Evolutionary conservation across 2,113 vertebrate species (phyloP).

Genomic region (Andinoacara biseriatus): DNA sequence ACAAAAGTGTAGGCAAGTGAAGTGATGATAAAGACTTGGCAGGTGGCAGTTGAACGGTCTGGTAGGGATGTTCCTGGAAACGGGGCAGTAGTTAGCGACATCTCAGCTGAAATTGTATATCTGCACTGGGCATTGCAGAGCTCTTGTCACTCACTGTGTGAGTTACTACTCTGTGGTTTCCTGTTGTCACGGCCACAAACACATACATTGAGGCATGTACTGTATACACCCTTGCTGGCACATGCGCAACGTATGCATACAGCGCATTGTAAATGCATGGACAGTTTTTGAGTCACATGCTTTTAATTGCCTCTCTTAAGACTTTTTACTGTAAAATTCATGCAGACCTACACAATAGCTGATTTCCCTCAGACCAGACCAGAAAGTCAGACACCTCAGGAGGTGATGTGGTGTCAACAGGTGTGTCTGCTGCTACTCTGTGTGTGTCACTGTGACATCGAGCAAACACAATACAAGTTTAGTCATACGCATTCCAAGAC

Average conservation of each 20-base stretch:
- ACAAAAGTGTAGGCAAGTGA: background rate
- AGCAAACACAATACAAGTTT: constrained; percentile 9
- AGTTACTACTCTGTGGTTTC: constrained; percentile 67
- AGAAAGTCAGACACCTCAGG: constrained; percentile 48
- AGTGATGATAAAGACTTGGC: constrained; percentile 62
- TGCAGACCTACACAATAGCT: background rate
- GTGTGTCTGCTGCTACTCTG: constrained; percentile 36
- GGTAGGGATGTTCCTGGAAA: constrained; percentile 43
- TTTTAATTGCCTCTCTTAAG: constrained; percentile 1
- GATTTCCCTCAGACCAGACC: constrained; percentile 16
- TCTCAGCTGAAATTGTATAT: constrained; percentile 30
- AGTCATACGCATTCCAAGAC: constrained; percentile 70
- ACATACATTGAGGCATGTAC: background rate
- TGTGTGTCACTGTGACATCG: background rate
- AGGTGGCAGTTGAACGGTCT: constrained; percentile 71
- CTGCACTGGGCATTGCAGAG: constrained; percentile 40
- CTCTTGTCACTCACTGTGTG: constrained; percentile 49
- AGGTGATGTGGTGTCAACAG: constrained; percentile 49
- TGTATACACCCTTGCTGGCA: constrained; percentile 24
- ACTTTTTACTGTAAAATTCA: background rate
- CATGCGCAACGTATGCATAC: background rate
- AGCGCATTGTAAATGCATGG: background rate
- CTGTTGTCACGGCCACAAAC: constrained; percentile 29
- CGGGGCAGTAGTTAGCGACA: constrained; percentile 22
- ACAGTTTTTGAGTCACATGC: background rate